A percentile compares a stretch with the other conserved stretches of the same genome.
These are phyloP conservation scores for Zoanthus gigantus DNA, from an alignment of 92 coral and sea anemone species.

Conservation along the genomic window DNA sequence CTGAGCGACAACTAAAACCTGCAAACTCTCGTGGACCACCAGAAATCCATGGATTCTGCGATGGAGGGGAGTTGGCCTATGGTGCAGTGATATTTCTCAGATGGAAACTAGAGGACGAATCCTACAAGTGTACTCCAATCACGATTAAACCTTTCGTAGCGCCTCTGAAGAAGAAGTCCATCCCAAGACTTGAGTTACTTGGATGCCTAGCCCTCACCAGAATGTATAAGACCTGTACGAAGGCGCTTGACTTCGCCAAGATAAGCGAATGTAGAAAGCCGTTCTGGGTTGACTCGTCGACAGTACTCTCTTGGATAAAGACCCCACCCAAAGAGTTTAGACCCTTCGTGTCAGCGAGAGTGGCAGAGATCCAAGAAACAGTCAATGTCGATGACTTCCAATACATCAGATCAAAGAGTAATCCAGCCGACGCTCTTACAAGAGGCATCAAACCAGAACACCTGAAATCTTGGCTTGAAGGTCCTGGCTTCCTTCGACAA, in stretches of 20 bases:
- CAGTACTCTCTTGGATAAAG: conserved; percentile 69
- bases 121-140: conserved; percentile 61
- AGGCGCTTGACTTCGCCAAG: conserved; percentile 30
- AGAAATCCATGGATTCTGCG: conserved; percentile 68
- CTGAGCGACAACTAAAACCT: conserved; percentile 69
- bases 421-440: conserved; percentile 76
- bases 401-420: conserved; percentile 66
- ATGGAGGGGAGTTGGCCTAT: conserved; percentile 64
- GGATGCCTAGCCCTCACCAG: conserved; percentile 73
- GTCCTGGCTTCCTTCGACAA: conserved; percentile 46
- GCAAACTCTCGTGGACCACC: conserved; percentile 53
- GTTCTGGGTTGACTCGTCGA: conserved; percentile 73
- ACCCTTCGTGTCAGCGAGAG: conserved; percentile 70
- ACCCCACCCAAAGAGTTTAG: conserved; percentile 61
- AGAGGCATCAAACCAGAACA: conserved; percentile 59
- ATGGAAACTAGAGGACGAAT: conserved; percentile 59
- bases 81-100: conserved; percentile 69
- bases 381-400: conserved; percentile 59
- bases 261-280: conserved; percentile 13
- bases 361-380: conserved; percentile 74
- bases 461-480: conserved; percentile 35
- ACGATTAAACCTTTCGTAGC: conserved; percentile 72
- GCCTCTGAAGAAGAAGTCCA: conserved; percentile 63
- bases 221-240: conserved; percentile 56
- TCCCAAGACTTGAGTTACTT: conserved; percentile 73